A percentile compares a stretch with the other conserved stretches of the same genome.
phyloP scores from a whole-genome alignment of 2,797 vertebrate genomes.

The Rhodeus uyekii region DNA sequence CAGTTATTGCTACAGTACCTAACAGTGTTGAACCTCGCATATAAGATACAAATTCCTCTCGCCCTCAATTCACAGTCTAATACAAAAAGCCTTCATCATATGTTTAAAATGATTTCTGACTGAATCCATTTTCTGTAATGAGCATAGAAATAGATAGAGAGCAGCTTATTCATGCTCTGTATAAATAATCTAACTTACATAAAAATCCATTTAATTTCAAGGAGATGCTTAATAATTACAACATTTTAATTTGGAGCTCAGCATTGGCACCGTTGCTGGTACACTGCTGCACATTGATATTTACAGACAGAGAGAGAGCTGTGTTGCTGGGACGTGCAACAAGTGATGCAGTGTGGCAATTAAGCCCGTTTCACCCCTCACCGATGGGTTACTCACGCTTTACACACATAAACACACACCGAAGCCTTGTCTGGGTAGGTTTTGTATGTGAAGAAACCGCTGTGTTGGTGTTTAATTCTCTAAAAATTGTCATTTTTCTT shows the following conservation, averaged over 20 bases:
- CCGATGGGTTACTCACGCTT: conserved; percentile 12
- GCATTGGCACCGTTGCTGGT: conserved; percentile 20
- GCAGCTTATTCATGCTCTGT: conserved; percentile 48
- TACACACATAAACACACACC: conserved; percentile 54
- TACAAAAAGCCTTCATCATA: conserved; percentile 61
- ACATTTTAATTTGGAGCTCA: conserved; percentile 30
- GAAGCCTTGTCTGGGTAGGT: conserved; percentile 93
- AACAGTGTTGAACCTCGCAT: conserved; percentile 76
- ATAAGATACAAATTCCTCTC: conserved; percentile 58
- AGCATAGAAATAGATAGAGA: conserved; percentile 45
- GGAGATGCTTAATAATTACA: conserved; percentile 56
- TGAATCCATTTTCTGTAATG: conserved; percentile 61
- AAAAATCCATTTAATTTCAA: conserved; percentile 48
- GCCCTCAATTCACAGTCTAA: conserved; percentile 77
- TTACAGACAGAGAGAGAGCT: conserved; percentile 41
- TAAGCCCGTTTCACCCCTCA: conserved; percentile 54
- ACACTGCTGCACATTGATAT: conserved; percentile 46
- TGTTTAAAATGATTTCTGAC: conserved; percentile 60
- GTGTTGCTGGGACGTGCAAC: conserved; percentile 16
- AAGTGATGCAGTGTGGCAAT: not conserved
- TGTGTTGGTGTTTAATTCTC: conserved; percentile 68
- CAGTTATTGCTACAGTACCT: conserved; percentile 88
- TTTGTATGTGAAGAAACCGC: conserved; percentile 50
- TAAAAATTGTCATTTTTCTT: conserved; percentile 67
- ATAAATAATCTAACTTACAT: conserved; percentile 61